phyloP scores from a whole-genome alignment of 1,140 invertebrate species.

The Aphelenchoides fujianensis region DNA sequence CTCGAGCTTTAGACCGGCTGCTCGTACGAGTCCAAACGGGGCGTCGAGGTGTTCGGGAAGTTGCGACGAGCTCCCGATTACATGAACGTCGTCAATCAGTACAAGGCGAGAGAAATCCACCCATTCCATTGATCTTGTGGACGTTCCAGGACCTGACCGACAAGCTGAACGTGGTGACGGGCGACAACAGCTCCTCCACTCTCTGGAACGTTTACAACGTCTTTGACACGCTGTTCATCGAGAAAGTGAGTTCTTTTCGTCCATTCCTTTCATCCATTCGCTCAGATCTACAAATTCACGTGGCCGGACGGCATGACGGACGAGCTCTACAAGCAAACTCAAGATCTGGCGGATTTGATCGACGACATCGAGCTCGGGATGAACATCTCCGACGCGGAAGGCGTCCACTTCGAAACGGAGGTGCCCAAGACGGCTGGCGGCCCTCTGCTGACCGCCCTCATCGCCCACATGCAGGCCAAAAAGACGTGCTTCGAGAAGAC shows the following conservation, averaged over 20 bases:
- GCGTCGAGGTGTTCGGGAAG: neutral
- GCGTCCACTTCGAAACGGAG: constrained; percentile 14
- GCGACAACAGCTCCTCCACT: neutral
- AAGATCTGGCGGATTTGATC: neutral
- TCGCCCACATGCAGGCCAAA: constrained; percentile 14
- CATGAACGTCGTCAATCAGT: neutral
- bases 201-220: neutral
- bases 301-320: neutral
- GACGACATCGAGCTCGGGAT: neutral
- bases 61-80: neutral
- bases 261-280: too few relatives aligned
- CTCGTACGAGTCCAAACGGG: neutral
- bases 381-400: neutral
- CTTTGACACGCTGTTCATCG: constrained; percentile 9
- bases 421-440: constrained; percentile 23
- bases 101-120: constrained; percentile 2
- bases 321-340: neutral
- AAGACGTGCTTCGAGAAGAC: neutral
- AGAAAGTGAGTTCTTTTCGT: too few relatives aligned
- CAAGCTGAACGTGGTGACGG: neutral
- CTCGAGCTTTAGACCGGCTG: constrained; percentile 16
- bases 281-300: neutral
- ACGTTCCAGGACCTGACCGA: neutral
- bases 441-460: neutral
- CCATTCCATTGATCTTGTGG: too few relatives aligned